phyloP scores from a whole-genome alignment of 2,888 invertebrate species.

The Drosophila ezoana region DNA sequence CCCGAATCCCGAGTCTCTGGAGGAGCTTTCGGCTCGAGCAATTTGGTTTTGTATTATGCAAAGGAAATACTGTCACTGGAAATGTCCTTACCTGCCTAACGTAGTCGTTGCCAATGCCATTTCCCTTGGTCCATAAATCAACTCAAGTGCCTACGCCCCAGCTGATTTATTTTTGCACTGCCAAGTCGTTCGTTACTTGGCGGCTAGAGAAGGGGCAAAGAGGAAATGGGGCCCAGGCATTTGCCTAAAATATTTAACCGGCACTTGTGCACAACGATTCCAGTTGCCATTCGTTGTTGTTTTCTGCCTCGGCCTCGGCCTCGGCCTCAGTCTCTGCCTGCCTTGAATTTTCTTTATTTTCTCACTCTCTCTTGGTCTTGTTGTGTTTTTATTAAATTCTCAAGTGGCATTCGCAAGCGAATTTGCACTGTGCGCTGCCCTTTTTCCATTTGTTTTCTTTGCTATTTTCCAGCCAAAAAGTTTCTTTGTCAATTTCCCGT shows the following conservation, averaged over 20 bases:
- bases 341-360: constrained; percentile 9
- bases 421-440: constrained; percentile 44
- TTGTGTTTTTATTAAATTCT: constrained; percentile 76
- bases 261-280: constrained; percentile 78
- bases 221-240: constrained; percentile 40
- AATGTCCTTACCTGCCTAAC: constrained; percentile 61
- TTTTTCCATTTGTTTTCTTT: constrained; percentile 42
- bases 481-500: constrained; percentile 79
- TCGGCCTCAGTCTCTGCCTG: constrained; percentile 1
- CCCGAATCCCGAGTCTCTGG: constrained; percentile 33
- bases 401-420: constrained; percentile 75
- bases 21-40: constrained; percentile 38
- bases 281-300: constrained; percentile 53
- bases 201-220: background rate
- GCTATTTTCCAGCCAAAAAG: constrained; percentile 71
- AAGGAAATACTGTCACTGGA: constrained; percentile 60
- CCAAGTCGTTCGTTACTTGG: constrained; percentile 47
- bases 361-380: constrained; percentile 14
- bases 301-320: background rate
- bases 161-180: constrained; percentile 73
- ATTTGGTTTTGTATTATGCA: constrained; percentile 67
- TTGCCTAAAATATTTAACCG: constrained; percentile 79
- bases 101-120: constrained; percentile 48
- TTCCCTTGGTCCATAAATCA: constrained; percentile 70
- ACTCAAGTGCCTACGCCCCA: constrained; percentile 80